Conservation (phyloP, 2,113 vertebrate genomes). For the Ciconia boyciana region DNA sequence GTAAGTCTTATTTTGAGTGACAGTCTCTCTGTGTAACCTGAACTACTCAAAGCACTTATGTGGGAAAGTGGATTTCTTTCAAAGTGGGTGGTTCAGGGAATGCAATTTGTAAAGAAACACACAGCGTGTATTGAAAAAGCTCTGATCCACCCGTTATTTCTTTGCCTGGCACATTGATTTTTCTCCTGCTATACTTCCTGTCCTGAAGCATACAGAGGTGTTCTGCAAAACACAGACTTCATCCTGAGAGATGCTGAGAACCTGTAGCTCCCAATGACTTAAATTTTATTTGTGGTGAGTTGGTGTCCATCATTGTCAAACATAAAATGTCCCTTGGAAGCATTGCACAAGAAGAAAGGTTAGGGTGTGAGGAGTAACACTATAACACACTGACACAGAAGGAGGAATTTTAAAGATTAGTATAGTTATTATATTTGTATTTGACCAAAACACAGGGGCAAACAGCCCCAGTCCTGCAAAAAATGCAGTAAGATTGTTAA, state of each 20-base stretch:
- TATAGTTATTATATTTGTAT: background rate
- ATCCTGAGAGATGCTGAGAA: background rate
- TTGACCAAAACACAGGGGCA: background rate
- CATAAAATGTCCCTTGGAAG: background rate
- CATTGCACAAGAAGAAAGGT: background rate
- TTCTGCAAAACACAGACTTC: background rate
- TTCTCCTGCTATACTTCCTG: background rate
- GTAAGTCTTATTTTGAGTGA: background rate
- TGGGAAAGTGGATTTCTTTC: slow-evolving; percentile 36
- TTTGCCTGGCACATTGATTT: slow-evolving; percentile 22
- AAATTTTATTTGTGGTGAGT: background rate
- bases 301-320: background rate
- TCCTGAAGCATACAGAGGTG: background rate
- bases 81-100: background rate
- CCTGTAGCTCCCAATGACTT: background rate
- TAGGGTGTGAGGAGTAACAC: background rate
- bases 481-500: background rate
- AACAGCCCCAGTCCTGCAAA: background rate
- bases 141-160: background rate
- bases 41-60: background rate
- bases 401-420: background rate
- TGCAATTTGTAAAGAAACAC: slow-evolving; percentile 15
- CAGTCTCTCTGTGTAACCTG: background rate
- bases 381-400: background rate
- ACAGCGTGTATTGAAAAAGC: background rate